phyloP scores from a whole-genome alignment of 2,797 vertebrate species.

The Chelon auratus region DNA sequence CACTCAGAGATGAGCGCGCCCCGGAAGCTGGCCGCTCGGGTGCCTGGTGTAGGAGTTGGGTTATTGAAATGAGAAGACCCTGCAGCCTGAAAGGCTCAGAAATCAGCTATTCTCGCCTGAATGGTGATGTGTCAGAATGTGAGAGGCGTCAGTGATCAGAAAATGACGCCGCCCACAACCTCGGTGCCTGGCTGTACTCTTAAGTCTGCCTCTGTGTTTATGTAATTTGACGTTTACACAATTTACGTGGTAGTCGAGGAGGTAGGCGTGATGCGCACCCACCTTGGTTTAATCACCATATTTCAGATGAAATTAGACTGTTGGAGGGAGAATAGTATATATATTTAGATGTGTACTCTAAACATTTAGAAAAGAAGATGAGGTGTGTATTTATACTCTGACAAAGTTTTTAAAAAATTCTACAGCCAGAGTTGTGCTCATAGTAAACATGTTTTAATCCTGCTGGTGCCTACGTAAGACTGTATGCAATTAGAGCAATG shows the following conservation, averaged over 20 bases:
- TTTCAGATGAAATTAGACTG: constrained; percentile 65
- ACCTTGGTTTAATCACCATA: constrained; percentile 68
- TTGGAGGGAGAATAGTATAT: constrained; percentile 44
- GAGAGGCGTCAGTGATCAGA: constrained; percentile 76
- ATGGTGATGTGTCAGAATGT: constrained; percentile 80
- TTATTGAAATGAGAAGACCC: constrained; percentile 72
- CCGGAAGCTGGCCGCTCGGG: constrained; percentile 55
- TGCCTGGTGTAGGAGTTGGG: constrained; percentile 73
- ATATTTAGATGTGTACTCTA: constrained; percentile 60
- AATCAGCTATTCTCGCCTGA: constrained; percentile 79
- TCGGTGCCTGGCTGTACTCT: constrained; percentile 46
- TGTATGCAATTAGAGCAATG: neutral
- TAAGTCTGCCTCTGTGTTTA: constrained; percentile 71
- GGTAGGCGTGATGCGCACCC: constrained; percentile 47
- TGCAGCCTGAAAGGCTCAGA: constrained; percentile 72
- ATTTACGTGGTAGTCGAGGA: constrained; percentile 53
- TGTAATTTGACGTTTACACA: constrained; percentile 80
- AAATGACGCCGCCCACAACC: constrained; percentile 79
- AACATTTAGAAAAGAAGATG: constrained; percentile 67
- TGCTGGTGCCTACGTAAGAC: neutral
- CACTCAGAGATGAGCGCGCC: constrained; percentile 39
- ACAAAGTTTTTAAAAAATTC: constrained; percentile 15
- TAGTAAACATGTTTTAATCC: constrained; percentile 16
- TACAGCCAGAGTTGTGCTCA: constrained; percentile 1
- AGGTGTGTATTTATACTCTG: constrained; percentile 36